phyloP scores from a whole-genome alignment of 2,888 invertebrate species.

The Agriotes lineatus region DNA sequence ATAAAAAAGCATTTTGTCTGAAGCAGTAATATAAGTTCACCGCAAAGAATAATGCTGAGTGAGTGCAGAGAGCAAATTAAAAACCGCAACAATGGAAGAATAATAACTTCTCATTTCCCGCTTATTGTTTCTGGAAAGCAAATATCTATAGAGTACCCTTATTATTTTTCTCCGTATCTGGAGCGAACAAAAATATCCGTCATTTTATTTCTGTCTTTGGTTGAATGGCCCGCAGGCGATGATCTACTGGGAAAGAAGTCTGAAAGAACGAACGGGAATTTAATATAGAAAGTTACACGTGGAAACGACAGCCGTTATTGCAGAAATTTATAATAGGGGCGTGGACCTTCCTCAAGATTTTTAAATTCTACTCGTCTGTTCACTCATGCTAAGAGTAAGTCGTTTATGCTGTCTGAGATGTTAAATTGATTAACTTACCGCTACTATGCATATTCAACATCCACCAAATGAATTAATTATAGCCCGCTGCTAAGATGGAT shows the following conservation, averaged over 20 bases:
- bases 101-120: neutral
- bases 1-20: too few relatives aligned
- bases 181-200: slow-evolving; percentile 3
- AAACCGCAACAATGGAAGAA: neutral
- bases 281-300: neutral
- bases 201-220: neutral
- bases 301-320: neutral
- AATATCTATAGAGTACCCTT: slow-evolving; percentile 2
- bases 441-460: neutral
- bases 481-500: neutral
- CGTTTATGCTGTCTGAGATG: neutral
- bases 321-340: neutral
- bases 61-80: neutral
- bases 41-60: too few relatives aligned
- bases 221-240: neutral
- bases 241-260: neutral
- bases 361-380: too few relatives aligned
- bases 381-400: neutral
- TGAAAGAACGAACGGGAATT: neutral
- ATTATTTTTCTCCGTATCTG: slow-evolving; percentile 12
- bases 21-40: too few relatives aligned
- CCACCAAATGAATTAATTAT: neutral
- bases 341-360: too few relatives aligned
- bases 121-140: slow-evolving; percentile 6
- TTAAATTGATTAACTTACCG: neutral